These are phyloP conservation scores for Thereva nobilitata DNA, from an alignment of 2,888 invertebrate species.

Conservation along the genomic window DNA sequence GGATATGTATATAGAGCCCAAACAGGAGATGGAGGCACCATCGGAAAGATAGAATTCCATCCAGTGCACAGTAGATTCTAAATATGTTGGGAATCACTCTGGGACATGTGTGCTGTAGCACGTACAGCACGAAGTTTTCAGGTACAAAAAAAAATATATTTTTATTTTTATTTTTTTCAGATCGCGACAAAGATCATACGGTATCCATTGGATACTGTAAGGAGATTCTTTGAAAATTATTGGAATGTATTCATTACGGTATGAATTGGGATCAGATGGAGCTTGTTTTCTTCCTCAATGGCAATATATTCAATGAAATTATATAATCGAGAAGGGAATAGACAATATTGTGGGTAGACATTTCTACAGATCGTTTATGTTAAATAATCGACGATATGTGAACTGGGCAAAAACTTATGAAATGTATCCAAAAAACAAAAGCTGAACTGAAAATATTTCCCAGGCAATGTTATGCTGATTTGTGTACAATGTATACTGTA, in stretches of 20 bases:
- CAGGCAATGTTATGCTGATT: too few species aligned
- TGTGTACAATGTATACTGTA: too few species aligned
- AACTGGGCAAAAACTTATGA: too few species aligned
- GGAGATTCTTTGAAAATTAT: not conserved
- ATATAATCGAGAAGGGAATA: too few species aligned
- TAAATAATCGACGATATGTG: too few species aligned
- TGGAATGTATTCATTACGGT: slow-evolving; percentile 15
- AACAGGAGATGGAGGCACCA: not conserved
- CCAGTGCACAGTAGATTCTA: slow-evolving; percentile 18
- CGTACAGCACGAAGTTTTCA: slow-evolving; percentile 34
- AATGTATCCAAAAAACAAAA: too few species aligned
- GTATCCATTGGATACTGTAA: slow-evolving; percentile 17
- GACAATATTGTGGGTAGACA: too few species aligned
- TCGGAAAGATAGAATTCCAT: slow-evolving; percentile 24
- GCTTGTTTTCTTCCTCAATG: not conserved
- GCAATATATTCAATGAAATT: too few species aligned
- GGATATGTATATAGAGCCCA: slow-evolving; percentile 7
- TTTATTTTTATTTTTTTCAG: slow-evolving; percentile 7
- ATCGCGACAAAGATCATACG: slow-evolving; percentile 34
- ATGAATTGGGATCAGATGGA: slow-evolving; percentile 27
- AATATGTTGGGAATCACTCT: slow-evolving; percentile 36
- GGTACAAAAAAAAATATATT: not conserved
- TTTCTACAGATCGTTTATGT: too few species aligned
- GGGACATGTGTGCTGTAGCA: slow-evolving; percentile 34
- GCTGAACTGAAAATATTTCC: too few species aligned